Percentiles rank a stretch among this genome's conserved stretches.
phyloP scores from a whole-genome alignment of 2,797 vertebrate genomes.

The Numenius phaeopus region DNA sequence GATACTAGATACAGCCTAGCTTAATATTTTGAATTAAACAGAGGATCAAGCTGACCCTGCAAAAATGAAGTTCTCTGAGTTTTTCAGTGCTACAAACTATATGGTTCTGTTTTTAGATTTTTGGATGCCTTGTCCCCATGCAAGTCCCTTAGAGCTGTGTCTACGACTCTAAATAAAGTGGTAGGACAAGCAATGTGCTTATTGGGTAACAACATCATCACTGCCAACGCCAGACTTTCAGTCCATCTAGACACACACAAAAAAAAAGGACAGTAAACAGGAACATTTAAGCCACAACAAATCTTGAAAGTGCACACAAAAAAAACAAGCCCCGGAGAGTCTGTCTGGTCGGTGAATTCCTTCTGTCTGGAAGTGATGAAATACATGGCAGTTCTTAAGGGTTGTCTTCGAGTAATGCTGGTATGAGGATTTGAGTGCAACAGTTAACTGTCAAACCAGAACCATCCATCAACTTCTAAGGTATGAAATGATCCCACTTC shows the following conservation, averaged over 20 bases:
- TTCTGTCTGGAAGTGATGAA: conserved; percentile 38
- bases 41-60: not conserved
- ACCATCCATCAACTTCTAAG: not conserved
- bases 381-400: not conserved
- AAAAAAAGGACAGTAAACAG: not conserved
- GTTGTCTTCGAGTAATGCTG: not conserved
- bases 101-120: not conserved
- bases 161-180: not conserved
- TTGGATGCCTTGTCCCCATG: not conserved
- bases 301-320: not conserved
- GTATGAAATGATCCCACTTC: not conserved
- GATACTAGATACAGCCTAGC: not conserved
- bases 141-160: not conserved
- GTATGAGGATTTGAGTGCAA: not conserved
- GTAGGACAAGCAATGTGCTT: not conserved
- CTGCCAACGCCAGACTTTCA: not conserved
- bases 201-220: not conserved
- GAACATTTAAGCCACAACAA: not conserved
- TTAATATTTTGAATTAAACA: not conserved
- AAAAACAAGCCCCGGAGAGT: not conserved
- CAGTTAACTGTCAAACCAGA: not conserved
- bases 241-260: not conserved
- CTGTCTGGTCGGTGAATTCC: conserved; percentile 47
- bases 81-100: not conserved
- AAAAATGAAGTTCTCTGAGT: not conserved